A percentile compares a stretch with the other conserved stretches of the same genome.
These are phyloP conservation scores for Pomatorhinus ruficollis DNA, from an alignment of 2,113 vertebrate species.

Conservation along the genomic window DNA sequence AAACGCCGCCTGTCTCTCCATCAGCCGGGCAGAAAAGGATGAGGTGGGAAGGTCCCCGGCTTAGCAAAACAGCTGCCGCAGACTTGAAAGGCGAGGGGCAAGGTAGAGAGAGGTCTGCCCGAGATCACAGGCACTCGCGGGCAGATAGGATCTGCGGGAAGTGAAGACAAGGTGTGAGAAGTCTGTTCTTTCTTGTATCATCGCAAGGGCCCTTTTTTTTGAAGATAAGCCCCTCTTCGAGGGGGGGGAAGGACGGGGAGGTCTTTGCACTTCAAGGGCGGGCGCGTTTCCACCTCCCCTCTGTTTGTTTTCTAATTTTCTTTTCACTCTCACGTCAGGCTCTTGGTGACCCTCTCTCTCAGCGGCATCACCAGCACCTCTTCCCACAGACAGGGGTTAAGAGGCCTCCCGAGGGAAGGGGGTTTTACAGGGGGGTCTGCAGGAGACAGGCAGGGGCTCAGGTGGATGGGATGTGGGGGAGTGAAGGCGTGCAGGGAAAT, in stretches of 20 bases:
- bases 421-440: not conserved
- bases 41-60: slow-evolving; percentile 33
- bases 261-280: slow-evolving; percentile 64
- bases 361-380: slow-evolving; percentile 41
- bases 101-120: slow-evolving; percentile 54
- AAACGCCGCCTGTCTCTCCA: not conserved
- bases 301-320: slow-evolving; percentile 67
- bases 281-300: not conserved
- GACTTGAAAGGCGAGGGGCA: slow-evolving; percentile 63
- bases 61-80: slow-evolving; percentile 48
- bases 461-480: not conserved
- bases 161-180: slow-evolving; percentile 70
- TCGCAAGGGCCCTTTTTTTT: slow-evolving; percentile 53
- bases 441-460: not conserved
- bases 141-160: slow-evolving; percentile 65
- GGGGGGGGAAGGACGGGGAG: not conserved
- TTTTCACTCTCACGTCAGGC: slow-evolving; percentile 19
- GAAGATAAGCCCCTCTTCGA: slow-evolving; percentile 42
- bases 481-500: not conserved
- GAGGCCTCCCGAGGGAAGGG: not conserved
- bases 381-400: slow-evolving; percentile 36
- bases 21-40: not conserved
- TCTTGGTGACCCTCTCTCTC: slow-evolving; percentile 38
- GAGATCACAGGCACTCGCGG: slow-evolving; percentile 64
- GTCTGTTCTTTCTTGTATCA: slow-evolving; percentile 61